Evolutionary conservation across 2,113 vertebrate species (phyloP), one percentile per base, ranked within the genome.

Genomic region (Eulacestoma nigropectus): DNA sequence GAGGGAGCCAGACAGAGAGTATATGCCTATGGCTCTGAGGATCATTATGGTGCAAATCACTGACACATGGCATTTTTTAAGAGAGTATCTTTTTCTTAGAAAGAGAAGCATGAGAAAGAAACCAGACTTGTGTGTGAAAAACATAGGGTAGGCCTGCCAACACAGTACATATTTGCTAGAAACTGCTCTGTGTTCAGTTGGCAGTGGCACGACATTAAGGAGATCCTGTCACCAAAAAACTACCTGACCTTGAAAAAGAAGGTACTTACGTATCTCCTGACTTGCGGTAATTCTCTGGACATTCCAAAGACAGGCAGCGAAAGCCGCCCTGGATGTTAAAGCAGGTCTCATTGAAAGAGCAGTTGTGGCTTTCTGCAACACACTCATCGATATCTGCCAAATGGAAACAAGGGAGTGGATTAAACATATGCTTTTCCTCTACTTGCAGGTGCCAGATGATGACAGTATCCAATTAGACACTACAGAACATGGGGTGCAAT

Each of bases 321-420:
- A 99, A 99, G 68, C 98, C 97, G 0, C 99, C 99, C 95, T 99
- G 99, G 68, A 99, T 98, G 72, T 99, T 99, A 92, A 99, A 99
- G 98, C 99, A 99, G 96, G 98, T 99, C 98, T 99, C 98, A 0
- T 98, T 98, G 89, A 98, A 98, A 3, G 97, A 90, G 91, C 99
- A 99, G 55, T 98, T 99, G 97, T 99, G 99, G n/a, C 97, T 98
- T 62, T 98, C 99, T 5, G 98, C 98, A 65, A 99, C 97, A 57
- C 99, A 99, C 97, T 99, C 99, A 16, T 99, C 99, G 0, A 99
- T 92, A 96, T 99, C 99, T 99, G 97, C 15, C 13, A 88, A 50
- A 41, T 0, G 46, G 46, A 77, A 87, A 92, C 77, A 75, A n/a
- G 21, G 44, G 19, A n/a, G 22, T 10, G 56, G 52, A 11, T 90